Percentiles rank a stretch among this genome's conserved stretches.
These are phyloP conservation scores for Clostera curtula DNA, from an alignment of 2,888 invertebrate genomes.

Conservation along the genomic window DNA sequence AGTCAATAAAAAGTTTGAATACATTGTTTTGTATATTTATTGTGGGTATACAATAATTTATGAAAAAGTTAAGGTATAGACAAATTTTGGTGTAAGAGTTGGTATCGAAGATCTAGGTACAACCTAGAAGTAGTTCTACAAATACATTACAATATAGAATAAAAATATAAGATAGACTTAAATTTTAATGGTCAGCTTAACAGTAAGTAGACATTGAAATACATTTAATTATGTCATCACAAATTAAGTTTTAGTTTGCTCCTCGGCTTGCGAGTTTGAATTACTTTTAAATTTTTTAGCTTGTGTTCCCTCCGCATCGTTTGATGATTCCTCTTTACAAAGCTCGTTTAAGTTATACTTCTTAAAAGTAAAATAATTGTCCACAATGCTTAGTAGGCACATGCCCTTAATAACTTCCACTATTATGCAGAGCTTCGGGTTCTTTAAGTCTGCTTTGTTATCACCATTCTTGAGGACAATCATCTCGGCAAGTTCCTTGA, in stretches of 20 bases:
- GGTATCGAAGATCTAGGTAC: slow-evolving; percentile 54
- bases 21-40: slow-evolving; percentile 25
- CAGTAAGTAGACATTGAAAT: slow-evolving; percentile 14
- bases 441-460: slow-evolving; percentile 86
- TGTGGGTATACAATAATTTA: slow-evolving; percentile 32
- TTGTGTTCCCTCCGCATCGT: slow-evolving; percentile 53
- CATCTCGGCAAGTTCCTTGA: slow-evolving; percentile 82
- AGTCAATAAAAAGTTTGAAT: slow-evolving; percentile 12
- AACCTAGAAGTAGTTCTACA: slow-evolving; percentile 47
- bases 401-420: slow-evolving; percentile 88
- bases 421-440: slow-evolving; percentile 84
- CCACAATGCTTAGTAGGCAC: slow-evolving; percentile 86
- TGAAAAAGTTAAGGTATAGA: slow-evolving; percentile 38
- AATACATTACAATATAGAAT: slow-evolving; percentile 31
- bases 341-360: slow-evolving; percentile 90
- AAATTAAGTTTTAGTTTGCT: slow-evolving; percentile 36
- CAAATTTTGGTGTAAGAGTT: slow-evolving; percentile 58
- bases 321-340: slow-evolving; percentile 53
- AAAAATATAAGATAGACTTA: slow-evolving; percentile 31
- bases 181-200: slow-evolving; percentile 25
- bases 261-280: slow-evolving; percentile 29
- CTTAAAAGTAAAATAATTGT: slow-evolving; percentile 84
- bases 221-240: slow-evolving; percentile 19
- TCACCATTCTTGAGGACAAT: slow-evolving; percentile 79
- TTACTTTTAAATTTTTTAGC: slow-evolving; percentile 61